phyloP scores from a whole-genome alignment of 64 coral and sea anemone species.

The Cladopsammia gracilis region DNA sequence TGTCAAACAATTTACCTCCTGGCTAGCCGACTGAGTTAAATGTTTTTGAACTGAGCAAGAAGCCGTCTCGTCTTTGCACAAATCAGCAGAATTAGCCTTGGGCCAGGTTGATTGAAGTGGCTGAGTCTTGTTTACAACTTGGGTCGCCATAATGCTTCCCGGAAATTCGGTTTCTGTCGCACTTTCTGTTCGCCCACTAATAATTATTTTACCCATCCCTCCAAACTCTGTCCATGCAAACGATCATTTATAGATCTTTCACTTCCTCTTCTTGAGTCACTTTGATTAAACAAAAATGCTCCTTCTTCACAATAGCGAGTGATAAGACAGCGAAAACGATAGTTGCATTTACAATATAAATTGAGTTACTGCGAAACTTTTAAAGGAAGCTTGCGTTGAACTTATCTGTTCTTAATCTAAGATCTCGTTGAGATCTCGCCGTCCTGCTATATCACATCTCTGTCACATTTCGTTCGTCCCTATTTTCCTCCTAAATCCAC shows the following conservation, averaged over 20 bases:
- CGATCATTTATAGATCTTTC: not conserved
- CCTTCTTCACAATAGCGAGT: not conserved
- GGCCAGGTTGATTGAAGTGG: not conserved
- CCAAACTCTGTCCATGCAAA: not conserved
- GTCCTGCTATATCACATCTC: not conserved
- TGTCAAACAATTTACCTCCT: not conserved
- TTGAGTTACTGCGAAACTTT: too few species aligned
- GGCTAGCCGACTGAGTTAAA: not conserved
- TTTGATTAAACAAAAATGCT: not conserved
- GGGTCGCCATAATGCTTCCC: not conserved
- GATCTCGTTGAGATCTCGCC: not conserved
- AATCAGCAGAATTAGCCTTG: too few species aligned
- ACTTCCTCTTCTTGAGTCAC: not conserved
- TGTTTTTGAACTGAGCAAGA: not conserved
- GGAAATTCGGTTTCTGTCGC: not conserved
- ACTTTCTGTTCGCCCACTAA: not conserved
- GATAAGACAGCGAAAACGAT: not conserved
- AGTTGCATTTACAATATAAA: not conserved
- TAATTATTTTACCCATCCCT: slow-evolving; percentile 2
- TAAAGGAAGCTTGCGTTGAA: not conserved
- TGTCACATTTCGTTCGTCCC: not conserved
- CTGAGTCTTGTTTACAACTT: not conserved
- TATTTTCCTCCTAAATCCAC: not conserved
- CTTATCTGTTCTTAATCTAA: not conserved
- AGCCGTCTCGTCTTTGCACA: not conserved